Evolutionary conservation across 1,140 invertebrate species (phyloP).

Genomic region (Cotesia chilonis): DNA sequence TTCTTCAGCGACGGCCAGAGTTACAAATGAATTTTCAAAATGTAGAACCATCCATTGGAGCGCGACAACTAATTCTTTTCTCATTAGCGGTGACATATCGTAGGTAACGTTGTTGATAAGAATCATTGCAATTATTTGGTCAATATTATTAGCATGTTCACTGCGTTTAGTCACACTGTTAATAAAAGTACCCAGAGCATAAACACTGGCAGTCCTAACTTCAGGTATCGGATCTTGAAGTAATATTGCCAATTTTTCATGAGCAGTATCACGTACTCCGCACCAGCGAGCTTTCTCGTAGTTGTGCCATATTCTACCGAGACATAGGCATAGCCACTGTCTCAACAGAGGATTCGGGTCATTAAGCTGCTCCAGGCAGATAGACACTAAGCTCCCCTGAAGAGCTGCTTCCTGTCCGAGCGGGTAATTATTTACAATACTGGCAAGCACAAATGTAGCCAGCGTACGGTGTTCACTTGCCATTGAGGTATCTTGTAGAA

Average conservation of each 20-base stretch:
- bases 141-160: constrained; percentile 92
- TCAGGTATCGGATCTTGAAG: constrained; percentile 85
- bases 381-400: constrained; percentile 86
- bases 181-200: constrained; percentile 93
- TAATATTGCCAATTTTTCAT: constrained; percentile 89
- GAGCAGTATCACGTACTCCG: constrained; percentile 92
- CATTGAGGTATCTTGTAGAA: constrained; percentile 86
- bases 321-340: constrained; percentile 92
- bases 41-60: constrained; percentile 90
- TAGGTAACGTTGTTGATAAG: constrained; percentile 79
- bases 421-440: constrained; percentile 89
- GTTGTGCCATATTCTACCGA: constrained; percentile 93
- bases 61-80: constrained; percentile 83
- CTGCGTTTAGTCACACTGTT: constrained; percentile 82
- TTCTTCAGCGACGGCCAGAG: constrained; percentile 79
- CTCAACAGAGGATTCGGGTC: constrained; percentile 75
- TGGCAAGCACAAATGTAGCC: constrained; percentile 90
- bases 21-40: constrained; percentile 90
- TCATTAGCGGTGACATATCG: constrained; percentile 89
- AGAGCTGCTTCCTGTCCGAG: constrained; percentile 88
- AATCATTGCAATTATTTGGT: constrained; percentile 88
- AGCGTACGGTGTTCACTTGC: constrained; percentile 88
- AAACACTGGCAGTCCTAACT: constrained; percentile 89
- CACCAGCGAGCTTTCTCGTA: constrained; percentile 95
- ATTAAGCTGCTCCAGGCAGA: constrained; percentile 85